These are phyloP conservation scores for Monomorium pharaonis DNA, from an alignment of 1,140 invertebrate species.

Conservation along the genomic window DNA sequence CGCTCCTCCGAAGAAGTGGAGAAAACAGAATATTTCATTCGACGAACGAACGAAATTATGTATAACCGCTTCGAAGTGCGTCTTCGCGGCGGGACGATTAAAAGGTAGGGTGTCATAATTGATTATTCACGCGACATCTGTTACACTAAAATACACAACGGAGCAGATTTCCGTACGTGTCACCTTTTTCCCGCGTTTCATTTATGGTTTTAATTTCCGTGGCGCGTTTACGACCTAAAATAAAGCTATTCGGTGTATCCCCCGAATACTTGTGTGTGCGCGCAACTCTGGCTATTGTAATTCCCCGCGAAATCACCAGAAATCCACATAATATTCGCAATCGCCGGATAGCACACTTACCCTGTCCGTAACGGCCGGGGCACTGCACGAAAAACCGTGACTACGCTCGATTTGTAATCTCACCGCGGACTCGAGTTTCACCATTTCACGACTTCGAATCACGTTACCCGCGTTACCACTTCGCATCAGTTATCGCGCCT, in stretches of 20 bases:
- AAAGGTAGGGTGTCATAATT: neutral
- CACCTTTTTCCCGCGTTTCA: neutral
- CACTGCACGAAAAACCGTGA: conserved; percentile 63
- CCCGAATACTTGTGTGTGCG: too few relatives aligned
- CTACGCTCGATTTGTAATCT: conserved; percentile 62
- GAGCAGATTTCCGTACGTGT: neutral
- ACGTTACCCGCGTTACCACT: conserved; percentile 64
- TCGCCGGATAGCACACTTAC: conserved; percentile 43
- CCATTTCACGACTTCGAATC: conserved; percentile 62
- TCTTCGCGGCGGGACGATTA: neutral
- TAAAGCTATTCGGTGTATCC: conserved; percentile 29
- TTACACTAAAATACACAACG: neutral
- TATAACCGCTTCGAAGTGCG: neutral
- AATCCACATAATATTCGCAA: conserved; percentile 56
- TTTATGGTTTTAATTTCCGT: conserved; percentile 7
- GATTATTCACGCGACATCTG: neutral
- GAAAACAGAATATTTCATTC: neutral
- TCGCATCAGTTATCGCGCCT: conserved; percentile 61
- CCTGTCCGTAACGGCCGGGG: conserved; percentile 24
- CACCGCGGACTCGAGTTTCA: conserved; percentile 53
- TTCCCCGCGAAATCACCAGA: conserved; percentile 12
- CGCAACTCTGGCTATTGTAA: neutral
- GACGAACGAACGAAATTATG: neutral
- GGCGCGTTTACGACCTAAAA: neutral
- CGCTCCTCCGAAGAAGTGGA: neutral